Base-by-base conservation (phyloP, 2,797 vertebrate species). In the Sebastes kiyomatsui region DNA sequence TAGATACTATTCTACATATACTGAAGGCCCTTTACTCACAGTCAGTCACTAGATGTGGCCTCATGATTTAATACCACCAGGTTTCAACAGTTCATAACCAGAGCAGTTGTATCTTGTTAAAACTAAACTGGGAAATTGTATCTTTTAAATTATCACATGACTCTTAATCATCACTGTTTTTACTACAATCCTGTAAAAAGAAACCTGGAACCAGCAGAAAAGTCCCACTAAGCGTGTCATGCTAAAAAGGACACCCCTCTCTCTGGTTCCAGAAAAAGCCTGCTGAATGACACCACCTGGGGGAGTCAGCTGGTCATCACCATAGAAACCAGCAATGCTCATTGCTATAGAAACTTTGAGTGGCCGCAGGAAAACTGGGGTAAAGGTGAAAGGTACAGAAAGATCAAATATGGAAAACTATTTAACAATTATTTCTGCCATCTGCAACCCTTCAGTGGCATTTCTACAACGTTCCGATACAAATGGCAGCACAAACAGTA, bases 201-300 rank as follows among this genome's bases (percentile, higher is more conserved):
- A 81, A 62, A 2, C 46, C 76, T 75, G 46, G 67, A 84, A 82
- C 35, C 67, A 80, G 66, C 66, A 73, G 80, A 85, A 86, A 89
- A 68, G 27, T 60, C 33, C 30, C 1, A 65, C 85, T 52, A 27
- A 72, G 80, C 1, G 3, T 23, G 52, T 69, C 5, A 13, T 65
- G 77, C 79, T 75, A 87, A 93, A 72, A 91, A 86, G 79, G 87
- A 75, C 81, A 62, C 27, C 25, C 65, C 87, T 82, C 84, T 85
- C 76, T 90, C 84, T 79, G 86, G 77, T 95, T 96, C 96, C 94
- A 96, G 94, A 96, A 96, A 96, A 88, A 86, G 81, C 81, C 90
- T 67, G 86, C 90, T 95, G 93, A 94, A 92, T 89, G 92, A 93
- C 93, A 94, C 92, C 94, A 94, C 93, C 93, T 94, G 92, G 84